Evolutionary conservation across 2,113 vertebrate species (phyloP), one percentile per base, ranked within the genome.

Genomic region (Gymnobelideus leadbeateri): DNA sequence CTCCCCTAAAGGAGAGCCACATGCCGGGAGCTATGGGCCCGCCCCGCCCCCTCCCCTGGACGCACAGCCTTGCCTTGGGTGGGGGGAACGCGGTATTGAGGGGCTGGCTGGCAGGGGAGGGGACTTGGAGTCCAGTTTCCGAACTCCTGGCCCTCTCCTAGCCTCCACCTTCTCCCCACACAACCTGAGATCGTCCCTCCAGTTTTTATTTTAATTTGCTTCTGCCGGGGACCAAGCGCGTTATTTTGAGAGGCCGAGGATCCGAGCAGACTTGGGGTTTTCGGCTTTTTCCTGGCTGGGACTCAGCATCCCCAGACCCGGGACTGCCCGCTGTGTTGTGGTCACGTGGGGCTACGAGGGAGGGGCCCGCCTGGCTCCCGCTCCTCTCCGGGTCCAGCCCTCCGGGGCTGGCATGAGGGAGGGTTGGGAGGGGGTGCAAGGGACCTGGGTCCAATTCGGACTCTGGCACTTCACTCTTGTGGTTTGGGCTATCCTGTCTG

Each of bases 181-280:
- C 57, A 31, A 14, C 28, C 28, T 21, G n/a, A 92, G 94, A 95
- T 92, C 97, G 97, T 95, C 51, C 93, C 98, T 98, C 97, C 98
- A 97, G 97, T 98, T 77, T 98, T 98, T 98, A 98, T 98, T 98
- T 98, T 98, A 98, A 98, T 98, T 98, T 96, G 98, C 98, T 98
- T 98, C 98, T 98, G 98, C 98, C 95, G 97, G 98, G 98, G 98
- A 89, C 95, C 98, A 98, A 97, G 97, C 98, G 98, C 98, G 98
- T 98, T 99, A 99, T 98, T 99, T 99, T 98, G 98, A 98, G 98
- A 98, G 97, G 95, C 97, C 98, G 98, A 98, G 98, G 98, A 98
- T 98, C 98, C 98, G 98, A 98, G 98, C 98, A 97, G 98, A 98
- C 98, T 98, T 98, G 98, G 98, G 98, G 98, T 98, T 98, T 98